Evolutionary conservation across 2,797 vertebrate genomes (phyloP).

Genomic region (Echeneis naucrates): DNA sequence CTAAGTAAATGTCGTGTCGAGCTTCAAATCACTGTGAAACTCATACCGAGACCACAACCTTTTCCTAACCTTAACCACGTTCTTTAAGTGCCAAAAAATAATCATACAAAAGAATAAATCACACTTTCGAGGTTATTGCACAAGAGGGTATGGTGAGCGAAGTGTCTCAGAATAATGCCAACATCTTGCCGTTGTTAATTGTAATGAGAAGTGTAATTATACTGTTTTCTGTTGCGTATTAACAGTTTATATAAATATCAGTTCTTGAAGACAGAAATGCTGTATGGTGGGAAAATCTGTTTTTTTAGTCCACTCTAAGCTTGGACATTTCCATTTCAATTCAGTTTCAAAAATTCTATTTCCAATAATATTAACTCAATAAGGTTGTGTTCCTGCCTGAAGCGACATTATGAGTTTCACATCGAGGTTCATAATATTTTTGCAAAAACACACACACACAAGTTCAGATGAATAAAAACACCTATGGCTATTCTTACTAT

Average conservation of each 20-base stretch:
- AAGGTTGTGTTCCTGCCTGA: slow-evolving; percentile 19
- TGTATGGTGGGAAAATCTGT: not conserved
- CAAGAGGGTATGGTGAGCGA: not conserved
- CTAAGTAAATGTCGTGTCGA: slow-evolving; percentile 11
- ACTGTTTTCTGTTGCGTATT: not conserved
- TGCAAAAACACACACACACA: slow-evolving; percentile 9
- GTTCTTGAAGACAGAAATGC: not conserved
- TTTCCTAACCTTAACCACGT: not conserved
- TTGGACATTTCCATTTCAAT: not conserved
- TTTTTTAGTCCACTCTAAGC: not conserved
- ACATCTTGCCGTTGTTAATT: not conserved
- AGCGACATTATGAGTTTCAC: slow-evolving; percentile 6
- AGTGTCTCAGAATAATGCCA: not conserved
- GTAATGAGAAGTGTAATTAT: not conserved
- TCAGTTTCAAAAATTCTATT: not conserved
- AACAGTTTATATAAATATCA: not conserved
- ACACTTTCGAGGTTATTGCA: not conserved
- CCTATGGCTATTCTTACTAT: not conserved
- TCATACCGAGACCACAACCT: slow-evolving; percentile 20
- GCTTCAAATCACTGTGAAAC: not conserved
- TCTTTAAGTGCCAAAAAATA: slow-evolving; percentile 3
- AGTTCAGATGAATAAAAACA: slow-evolving; percentile 25
- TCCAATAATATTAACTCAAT: not conserved
- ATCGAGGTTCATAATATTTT: slow-evolving; percentile 7
- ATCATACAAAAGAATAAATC: not conserved